Conservation (phyloP, 92 coral and sea anemone genomes). For the Zoanthus gigantus region DNA sequence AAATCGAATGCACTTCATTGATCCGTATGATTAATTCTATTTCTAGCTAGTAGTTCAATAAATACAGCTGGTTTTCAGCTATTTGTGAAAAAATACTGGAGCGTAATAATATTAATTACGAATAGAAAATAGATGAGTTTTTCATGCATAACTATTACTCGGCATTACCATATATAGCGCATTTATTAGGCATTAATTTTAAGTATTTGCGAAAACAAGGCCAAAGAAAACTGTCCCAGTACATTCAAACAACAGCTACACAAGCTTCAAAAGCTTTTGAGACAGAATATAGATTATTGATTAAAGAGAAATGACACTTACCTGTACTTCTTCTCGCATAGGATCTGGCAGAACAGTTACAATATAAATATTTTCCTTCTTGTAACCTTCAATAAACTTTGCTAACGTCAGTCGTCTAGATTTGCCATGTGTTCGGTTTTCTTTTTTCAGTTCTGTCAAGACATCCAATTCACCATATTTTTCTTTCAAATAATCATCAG, state of each 20-base stretch:
- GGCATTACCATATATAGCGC: too few relatives aligned
- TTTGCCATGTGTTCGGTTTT: constrained; percentile 85
- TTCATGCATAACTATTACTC: background rate
- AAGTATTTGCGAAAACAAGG: background rate
- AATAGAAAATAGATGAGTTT: too few relatives aligned
- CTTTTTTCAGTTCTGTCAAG: constrained; percentile 86
- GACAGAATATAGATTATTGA: background rate
- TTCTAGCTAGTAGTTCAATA: too few relatives aligned
- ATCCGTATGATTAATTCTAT: too few relatives aligned
- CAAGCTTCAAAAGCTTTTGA: background rate
- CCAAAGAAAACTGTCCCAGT: background rate
- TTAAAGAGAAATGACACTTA: constrained; percentile 2
- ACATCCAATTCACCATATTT: constrained; percentile 94
- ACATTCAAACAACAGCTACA: background rate
- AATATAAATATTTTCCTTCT: constrained; percentile 79
- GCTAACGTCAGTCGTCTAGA: constrained; percentile 73
- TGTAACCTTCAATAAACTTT: constrained; percentile 81
- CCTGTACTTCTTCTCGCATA: constrained; percentile 94
- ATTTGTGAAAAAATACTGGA: too few relatives aligned
- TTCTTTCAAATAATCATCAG: constrained; percentile 77
- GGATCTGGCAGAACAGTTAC: constrained; percentile 98
- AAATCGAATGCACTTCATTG: too few relatives aligned
- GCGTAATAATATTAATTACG: too few relatives aligned
- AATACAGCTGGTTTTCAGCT: too few relatives aligned
- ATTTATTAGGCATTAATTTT: too few relatives aligned